Conservation (phyloP, 1,140 invertebrate genomes). For the Cydia fagiglandana region DNA sequence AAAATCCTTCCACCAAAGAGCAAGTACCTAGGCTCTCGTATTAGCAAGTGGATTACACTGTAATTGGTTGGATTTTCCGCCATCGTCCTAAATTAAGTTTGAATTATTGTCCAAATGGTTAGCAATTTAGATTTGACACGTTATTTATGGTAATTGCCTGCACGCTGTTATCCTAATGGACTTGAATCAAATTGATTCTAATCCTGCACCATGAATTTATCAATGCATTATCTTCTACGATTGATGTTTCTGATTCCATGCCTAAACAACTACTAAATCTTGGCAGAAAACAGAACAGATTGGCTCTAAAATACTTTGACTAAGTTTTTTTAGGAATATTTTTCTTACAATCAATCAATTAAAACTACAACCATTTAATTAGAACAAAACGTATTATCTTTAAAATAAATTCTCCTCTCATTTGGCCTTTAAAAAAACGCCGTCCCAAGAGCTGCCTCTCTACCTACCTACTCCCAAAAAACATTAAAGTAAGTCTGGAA, state of each 20-base stretch:
- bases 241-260: not conserved
- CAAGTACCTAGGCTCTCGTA: not conserved
- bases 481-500: not conserved
- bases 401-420: too few relatives aligned
- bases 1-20: not conserved
- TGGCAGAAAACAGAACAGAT: not conserved
- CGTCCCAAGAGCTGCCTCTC: too few relatives aligned
- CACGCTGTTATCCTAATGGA: constrained; percentile 43
- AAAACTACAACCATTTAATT: too few relatives aligned
- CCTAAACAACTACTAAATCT: not conserved
- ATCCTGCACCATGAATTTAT: constrained; percentile 30
- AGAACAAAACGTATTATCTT: too few relatives aligned
- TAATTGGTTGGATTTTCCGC: constrained; percentile 51
- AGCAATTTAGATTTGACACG: constrained; percentile 56
- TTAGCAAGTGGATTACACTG: constrained; percentile 50
- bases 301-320: too few relatives aligned
- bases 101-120: constrained; percentile 62
- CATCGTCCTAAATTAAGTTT: constrained; percentile 57
- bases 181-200: constrained; percentile 31
- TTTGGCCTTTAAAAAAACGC: too few relatives aligned
- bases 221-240: constrained; percentile 11
- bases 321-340: too few relatives aligned
- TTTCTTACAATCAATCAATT: too few relatives aligned
- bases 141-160: constrained; percentile 57
- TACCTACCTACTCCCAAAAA: not conserved